Percentiles rank a stretch among this genome's conserved stretches.
Evolutionary conservation across 1,140 invertebrate genomes (phyloP).

Genomic region (Drosophila fuyamai): DNA sequence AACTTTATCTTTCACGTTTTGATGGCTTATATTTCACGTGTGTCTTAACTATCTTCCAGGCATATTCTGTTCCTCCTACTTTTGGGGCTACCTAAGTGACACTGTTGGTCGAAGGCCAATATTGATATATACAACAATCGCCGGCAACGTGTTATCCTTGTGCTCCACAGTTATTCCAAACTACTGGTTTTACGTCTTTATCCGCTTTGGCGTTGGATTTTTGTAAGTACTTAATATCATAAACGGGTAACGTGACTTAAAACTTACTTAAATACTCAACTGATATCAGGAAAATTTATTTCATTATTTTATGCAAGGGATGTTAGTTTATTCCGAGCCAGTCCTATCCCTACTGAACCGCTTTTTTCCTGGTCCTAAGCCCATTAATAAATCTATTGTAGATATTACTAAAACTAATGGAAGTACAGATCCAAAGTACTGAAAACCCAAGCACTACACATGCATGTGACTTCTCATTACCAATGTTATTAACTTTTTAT

Average conservation of each 20-base stretch:
- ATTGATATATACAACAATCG: constrained; percentile 81
- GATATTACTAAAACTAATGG: too few species aligned
- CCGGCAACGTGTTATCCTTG: constrained; percentile 79
- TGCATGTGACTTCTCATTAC: too few species aligned
- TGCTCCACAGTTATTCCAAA: constrained; percentile 85
- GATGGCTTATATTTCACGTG: constrained; percentile 16
- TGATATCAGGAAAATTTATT: neutral
- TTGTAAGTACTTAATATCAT: constrained; percentile 85
- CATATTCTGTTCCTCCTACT: constrained; percentile 86
- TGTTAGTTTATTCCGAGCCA: neutral
- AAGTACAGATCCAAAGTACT: too few species aligned
- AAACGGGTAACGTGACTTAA: neutral
- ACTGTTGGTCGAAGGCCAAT: constrained; percentile 87
- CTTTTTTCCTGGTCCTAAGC: neutral
- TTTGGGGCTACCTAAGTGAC: constrained; percentile 91
- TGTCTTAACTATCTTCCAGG: constrained; percentile 77
- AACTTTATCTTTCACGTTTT: constrained; percentile 25
- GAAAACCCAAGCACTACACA: too few species aligned
- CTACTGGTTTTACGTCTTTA: constrained; percentile 86
- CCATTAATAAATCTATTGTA: too few species aligned
- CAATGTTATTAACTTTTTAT: too few species aligned
- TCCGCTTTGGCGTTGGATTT: constrained; percentile 86
- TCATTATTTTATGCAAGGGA: constrained; percentile 5
- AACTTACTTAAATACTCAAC: neutral
- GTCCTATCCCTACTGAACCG: too few species aligned